phyloP scores from a whole-genome alignment of 2,888 invertebrate genomes.

The Isotomurus palustris region DNA sequence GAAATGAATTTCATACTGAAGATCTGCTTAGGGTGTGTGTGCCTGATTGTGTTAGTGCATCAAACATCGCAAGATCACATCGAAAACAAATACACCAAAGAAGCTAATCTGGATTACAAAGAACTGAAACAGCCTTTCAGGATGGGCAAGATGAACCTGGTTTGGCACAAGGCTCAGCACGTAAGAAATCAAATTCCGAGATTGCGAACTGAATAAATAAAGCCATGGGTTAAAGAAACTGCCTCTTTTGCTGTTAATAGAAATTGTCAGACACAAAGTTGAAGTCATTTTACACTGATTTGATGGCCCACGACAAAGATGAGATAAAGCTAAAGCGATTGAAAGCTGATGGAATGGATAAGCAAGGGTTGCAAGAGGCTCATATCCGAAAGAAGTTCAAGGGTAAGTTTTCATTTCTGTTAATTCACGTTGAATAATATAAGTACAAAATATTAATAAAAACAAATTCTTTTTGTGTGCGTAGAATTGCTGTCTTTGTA shows the following conservation, averaged over 20 bases:
- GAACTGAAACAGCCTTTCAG: constrained; percentile 77
- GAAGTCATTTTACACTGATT: constrained; percentile 78
- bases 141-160: constrained; percentile 81
- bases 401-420: no score
- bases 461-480: not conserved
- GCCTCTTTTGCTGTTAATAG: constrained; percentile 53
- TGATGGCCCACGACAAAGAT: constrained; percentile 88
- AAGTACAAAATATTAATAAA: not conserved
- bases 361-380: constrained; percentile 78
- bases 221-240: not conserved
- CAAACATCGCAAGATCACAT: constrained; percentile 9
- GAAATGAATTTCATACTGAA: not conserved
- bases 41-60: not conserved
- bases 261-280: constrained; percentile 76
- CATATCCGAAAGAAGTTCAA: constrained; percentile 71
- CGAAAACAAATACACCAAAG: constrained; percentile 42
- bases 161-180: constrained; percentile 86
- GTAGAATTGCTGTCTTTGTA: constrained; percentile 72
- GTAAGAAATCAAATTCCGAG: constrained; percentile 55
- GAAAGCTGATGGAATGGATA: constrained; percentile 76
- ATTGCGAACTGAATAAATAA: not conserved
- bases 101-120: constrained; percentile 54
- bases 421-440: no score
- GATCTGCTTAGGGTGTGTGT: not conserved
- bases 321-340: constrained; percentile 78